phyloP scores from a whole-genome alignment of 2,113 vertebrate genomes.

The Ivindomyrus marchei region DNA sequence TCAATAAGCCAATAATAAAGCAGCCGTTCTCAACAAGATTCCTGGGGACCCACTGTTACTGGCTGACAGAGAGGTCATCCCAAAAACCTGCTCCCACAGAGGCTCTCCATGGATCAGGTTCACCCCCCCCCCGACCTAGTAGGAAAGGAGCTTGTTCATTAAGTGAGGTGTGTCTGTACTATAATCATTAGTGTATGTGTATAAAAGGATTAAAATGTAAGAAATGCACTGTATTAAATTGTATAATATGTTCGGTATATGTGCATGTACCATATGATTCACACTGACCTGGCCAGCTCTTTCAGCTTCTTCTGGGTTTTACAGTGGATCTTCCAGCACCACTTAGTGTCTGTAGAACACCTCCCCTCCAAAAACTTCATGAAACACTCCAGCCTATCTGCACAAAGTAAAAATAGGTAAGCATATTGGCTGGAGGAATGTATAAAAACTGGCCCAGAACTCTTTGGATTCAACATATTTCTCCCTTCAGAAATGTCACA shows the following conservation, averaged over 20 bases:
- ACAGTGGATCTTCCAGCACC: constrained; percentile 91
- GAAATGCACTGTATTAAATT: neutral
- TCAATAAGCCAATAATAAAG: too few relatives aligned
- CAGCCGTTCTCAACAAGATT: too few relatives aligned
- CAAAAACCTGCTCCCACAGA: too few relatives aligned
- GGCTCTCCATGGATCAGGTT: too few relatives aligned
- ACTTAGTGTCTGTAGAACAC: constrained; percentile 72
- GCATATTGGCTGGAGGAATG: neutral
- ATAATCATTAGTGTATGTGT: neutral
- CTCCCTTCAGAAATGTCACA: neutral
- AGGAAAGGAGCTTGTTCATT: neutral
- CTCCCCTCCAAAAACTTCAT: constrained; percentile 74
- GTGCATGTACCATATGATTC: too few relatives aligned
- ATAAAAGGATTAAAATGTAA: neutral
- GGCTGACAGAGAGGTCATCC: too few relatives aligned
- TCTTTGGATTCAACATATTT: neutral
- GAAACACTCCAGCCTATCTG: constrained; percentile 75
- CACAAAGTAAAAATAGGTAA: constrained; percentile 17
- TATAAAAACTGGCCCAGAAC: neutral
- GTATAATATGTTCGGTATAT: neutral
- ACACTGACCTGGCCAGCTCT: constrained; percentile 77
- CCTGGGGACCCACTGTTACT: too few relatives aligned
- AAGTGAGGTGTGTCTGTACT: neutral
- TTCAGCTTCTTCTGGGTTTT: constrained; percentile 89
- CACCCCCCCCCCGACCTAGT: too few relatives aligned